Base-by-base conservation (phyloP, 1,140 invertebrate genomes). In the Hyles vespertilio region DNA sequence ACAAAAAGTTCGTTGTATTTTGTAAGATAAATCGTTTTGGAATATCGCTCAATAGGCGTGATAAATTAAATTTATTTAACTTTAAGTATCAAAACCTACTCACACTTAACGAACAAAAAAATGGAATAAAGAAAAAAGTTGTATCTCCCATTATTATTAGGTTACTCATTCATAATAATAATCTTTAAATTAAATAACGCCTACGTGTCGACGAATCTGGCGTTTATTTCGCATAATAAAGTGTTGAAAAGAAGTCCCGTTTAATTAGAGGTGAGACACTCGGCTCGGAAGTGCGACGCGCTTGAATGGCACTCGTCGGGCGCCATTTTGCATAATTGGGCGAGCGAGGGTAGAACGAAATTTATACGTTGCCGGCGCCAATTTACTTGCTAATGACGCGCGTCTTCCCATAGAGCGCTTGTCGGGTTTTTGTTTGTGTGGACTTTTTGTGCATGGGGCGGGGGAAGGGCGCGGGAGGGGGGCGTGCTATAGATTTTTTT, bases 281-380 rank as follows among this genome's bases (percentile, higher is more conserved):
- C 74, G 61, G 69, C 51, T 75, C 74, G 72, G 74, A 76, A 79
- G 78, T 75, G 77, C 80, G 74, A 67, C 73, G 77, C 71, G 75
- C 63, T 69, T 85, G 76, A 81, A 87, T 85, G 79, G 76, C 77
- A 68, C 84, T 84, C 78, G 80, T 79, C 71, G 81, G 84, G 70
- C 77, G 84, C 80, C 84, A 87, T 85, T 87, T 85, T 87, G 82
- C 84, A 87, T 87, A 87, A 87, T 85, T 87, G 84, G 80, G 84
- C 82, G 78, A 70, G 54, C 59, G 81, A 82, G 81, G 79, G 82
- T 77, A 78, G 81, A 63, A 76, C 80, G 77, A 80, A 87, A 87
- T 87, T 85, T 87, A 85, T 87, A 83, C 79, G 75, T 72, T 68
- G 73, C 70, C 70, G 68, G 67, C 82, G 82, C 80, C 84, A 86